phyloP scores from a whole-genome alignment of 2,113 vertebrate genomes.

The Trematocara variabile region DNA sequence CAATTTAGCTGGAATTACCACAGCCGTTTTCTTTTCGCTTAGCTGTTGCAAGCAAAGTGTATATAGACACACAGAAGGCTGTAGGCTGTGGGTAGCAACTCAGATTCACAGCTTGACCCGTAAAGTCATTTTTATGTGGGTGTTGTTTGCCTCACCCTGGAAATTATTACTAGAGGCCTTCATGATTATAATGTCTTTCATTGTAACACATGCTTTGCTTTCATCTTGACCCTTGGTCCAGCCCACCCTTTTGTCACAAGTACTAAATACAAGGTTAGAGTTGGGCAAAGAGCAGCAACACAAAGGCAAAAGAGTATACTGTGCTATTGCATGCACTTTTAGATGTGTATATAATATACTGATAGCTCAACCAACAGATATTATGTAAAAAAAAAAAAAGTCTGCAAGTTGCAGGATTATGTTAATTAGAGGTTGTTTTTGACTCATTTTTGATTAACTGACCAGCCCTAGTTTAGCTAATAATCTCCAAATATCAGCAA shows the following conservation, averaged over 20 bases:
- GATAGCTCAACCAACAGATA: neutral
- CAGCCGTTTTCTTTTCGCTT: slow-evolving; percentile 20
- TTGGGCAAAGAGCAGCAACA: neutral
- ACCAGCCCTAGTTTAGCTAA: neutral
- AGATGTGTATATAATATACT: neutral
- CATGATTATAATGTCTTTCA: slow-evolving; percentile 48
- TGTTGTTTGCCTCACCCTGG: neutral
- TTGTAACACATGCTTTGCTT: slow-evolving; percentile 37
- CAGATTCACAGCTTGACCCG: neutral
- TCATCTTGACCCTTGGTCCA: slow-evolving; percentile 27
- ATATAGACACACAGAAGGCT: neutral
- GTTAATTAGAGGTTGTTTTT: neutral
- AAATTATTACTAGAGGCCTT: slow-evolving; percentile 34
- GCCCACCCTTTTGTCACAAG: slow-evolving; percentile 3
- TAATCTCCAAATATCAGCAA: neutral
- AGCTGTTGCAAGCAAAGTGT: neutral
- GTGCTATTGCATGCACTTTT: neutral
- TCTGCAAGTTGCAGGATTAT: neutral
- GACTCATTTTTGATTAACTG: neutral
- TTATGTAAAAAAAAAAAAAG: neutral
- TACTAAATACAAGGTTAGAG: slow-evolving; percentile 2
- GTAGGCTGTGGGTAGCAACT: neutral
- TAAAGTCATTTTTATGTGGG: slow-evolving; percentile 12
- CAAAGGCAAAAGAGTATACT: slow-evolving; percentile 30
- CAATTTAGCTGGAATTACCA: slow-evolving; percentile 29